These are phyloP conservation scores for Chloropsis hardwickii DNA, from an alignment of 2,113 vertebrate genomes.

Conservation along the genomic window DNA sequence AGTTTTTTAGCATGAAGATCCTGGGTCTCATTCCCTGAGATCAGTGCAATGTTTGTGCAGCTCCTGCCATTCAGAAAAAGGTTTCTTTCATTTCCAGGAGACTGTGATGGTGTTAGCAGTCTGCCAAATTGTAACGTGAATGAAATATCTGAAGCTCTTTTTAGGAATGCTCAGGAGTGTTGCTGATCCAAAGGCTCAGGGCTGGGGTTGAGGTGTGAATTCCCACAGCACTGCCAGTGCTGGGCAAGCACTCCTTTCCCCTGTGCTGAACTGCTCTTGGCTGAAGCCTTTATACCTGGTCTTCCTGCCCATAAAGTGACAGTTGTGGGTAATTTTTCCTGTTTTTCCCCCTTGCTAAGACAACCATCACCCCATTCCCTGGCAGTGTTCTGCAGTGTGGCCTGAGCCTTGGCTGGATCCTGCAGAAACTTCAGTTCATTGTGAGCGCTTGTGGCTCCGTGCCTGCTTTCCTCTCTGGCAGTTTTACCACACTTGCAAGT, in stretches of 20 bases:
- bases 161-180: neutral
- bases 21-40: neutral
- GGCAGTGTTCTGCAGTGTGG: fast-evolving
- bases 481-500: fast-evolving
- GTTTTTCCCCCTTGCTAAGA: neutral
- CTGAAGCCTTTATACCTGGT: fast-evolving
- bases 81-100: neutral
- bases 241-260: neutral
- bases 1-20: neutral
- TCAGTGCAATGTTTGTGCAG: fast-evolving
- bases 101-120: neutral
- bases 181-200: neutral
- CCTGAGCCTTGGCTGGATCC: neutral
- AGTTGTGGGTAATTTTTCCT: neutral
- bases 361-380: fast-evolving
- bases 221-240: neutral
- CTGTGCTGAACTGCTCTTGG: fast-evolving
- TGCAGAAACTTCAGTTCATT: neutral
- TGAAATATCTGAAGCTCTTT: neutral
- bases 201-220: neutral
- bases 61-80: neutral
- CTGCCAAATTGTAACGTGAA: neutral
- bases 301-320: neutral
- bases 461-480: neutral
- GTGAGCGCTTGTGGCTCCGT: fast-evolving